A percentile compares a stretch with the other conserved stretches of the same genome.
phyloP scores from a whole-genome alignment of 2,888 invertebrate genomes.

The Pammene fasciana region DNA sequence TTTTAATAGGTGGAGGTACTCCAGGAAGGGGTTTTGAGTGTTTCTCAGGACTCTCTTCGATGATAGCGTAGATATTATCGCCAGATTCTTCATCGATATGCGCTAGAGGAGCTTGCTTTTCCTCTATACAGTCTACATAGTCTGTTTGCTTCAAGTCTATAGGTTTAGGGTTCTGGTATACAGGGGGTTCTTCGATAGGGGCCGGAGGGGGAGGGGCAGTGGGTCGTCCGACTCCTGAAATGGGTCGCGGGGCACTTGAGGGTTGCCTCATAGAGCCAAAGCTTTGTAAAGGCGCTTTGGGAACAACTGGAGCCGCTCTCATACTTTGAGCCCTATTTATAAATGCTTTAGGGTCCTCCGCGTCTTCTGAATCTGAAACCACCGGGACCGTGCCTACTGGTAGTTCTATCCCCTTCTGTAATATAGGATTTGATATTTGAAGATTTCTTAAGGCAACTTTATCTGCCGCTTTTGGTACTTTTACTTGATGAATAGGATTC shows the following conservation, averaged over 20 bases:
- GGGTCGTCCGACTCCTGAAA: conserved; percentile 89
- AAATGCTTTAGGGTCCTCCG: conserved; percentile 82
- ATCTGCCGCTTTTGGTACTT: conserved; percentile 86
- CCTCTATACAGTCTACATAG: conserved; percentile 91
- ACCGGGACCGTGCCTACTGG: conserved; percentile 85
- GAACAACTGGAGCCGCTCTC: conserved; percentile 82
- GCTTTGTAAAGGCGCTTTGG: conserved; percentile 86
- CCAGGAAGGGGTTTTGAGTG: conserved; percentile 68
- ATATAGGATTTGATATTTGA: conserved; percentile 93
- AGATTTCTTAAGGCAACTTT: conserved; percentile 88
- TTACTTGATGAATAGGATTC: conserved; percentile 82
- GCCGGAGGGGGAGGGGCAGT: conserved; percentile 90
- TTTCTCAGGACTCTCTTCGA: conserved; percentile 88
- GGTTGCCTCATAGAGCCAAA: conserved; percentile 93
- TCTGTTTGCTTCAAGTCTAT: conserved; percentile 75
- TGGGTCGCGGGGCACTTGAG: conserved; percentile 86
- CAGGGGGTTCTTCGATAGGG: conserved; percentile 75
- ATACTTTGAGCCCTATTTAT: conserved; percentile 92
- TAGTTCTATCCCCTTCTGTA: conserved; percentile 86
- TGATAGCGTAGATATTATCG: conserved; percentile 94
- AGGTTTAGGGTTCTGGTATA: conserved; percentile 83
- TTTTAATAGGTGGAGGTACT: conserved; percentile 65
- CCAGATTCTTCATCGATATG: conserved; percentile 85
- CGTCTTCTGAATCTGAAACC: conserved; percentile 76
- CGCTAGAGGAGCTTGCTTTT: conserved; percentile 84